These are phyloP conservation scores for Papio anubis DNA, from an alignment of 2,113 vertebrate genomes.

Conservation along the genomic window DNA sequence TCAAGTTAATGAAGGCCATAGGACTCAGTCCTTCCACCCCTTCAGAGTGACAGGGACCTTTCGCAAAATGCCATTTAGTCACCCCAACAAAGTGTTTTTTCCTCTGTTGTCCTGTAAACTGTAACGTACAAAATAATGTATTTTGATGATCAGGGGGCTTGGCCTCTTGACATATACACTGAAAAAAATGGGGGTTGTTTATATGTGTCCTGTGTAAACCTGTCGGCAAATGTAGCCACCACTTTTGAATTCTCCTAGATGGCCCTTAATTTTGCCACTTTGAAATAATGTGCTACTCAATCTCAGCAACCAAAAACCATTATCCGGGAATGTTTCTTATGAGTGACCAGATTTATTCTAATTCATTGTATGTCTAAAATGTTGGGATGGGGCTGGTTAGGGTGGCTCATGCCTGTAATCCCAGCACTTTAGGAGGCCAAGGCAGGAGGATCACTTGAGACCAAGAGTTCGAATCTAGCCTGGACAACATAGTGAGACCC, in stretches of 20 bases:
- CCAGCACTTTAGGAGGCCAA: neutral
- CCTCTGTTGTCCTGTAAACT: conserved; percentile 69
- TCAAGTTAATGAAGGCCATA: conserved; percentile 83
- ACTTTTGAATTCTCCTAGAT: conserved; percentile 44
- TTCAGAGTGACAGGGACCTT: conserved; percentile 68
- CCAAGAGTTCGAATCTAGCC: no score
- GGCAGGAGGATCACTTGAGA: no score
- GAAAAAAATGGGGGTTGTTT: neutral
- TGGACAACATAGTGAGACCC: no score
- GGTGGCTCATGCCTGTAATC: no score
- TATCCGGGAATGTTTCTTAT: neutral
- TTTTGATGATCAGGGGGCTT: conserved; percentile 68
- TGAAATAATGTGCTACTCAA: conserved; percentile 30
- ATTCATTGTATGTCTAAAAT: neutral
- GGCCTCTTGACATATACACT: neutral
- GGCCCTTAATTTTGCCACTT: conserved; percentile 59
- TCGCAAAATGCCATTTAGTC: conserved; percentile 60
- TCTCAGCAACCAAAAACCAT: conserved; percentile 47
- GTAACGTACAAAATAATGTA: conserved; percentile 80
- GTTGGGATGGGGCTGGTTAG: neutral
- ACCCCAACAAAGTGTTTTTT: conserved; percentile 65
- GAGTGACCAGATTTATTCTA: conserved; percentile 17
- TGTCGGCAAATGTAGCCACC: conserved; percentile 26
- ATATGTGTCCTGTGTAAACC: conserved; percentile 28
- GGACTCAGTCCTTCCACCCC: conserved; percentile 59